Conservation (phyloP, 2,797 vertebrate species). For the Avahi laniger region DNA sequence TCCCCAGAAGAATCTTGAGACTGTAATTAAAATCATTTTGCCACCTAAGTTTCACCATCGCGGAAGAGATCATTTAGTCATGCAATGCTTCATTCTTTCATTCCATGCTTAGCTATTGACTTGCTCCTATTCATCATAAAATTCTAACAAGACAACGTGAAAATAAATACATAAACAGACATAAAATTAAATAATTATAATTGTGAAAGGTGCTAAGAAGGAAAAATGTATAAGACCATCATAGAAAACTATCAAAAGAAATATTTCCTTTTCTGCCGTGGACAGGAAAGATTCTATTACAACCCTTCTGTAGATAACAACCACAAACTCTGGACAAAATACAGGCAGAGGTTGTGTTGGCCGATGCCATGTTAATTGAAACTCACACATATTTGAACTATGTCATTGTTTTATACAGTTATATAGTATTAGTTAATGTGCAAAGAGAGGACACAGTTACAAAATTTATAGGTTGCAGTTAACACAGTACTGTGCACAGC, state of each 20-base stretch:
- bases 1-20: neutral
- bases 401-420: neutral
- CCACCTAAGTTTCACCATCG: neutral
- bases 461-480: neutral
- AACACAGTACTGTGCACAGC: neutral
- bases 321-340: neutral
- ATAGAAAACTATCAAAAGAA: neutral
- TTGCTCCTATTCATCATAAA: neutral
- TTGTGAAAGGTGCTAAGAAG: neutral
- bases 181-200: neutral
- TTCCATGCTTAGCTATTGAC: neutral
- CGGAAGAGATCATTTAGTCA: neutral
- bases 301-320: neutral
- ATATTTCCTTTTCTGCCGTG: neutral
- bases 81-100: neutral
- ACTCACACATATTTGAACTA: neutral
- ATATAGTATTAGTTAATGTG: neutral
- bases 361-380: neutral
- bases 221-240: neutral
- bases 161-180: neutral
- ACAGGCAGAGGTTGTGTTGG: neutral
- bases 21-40: neutral
- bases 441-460: neutral
- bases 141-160: neutral
- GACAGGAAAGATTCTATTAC: neutral